Base-by-base conservation (phyloP, 1,140 invertebrate species). In the Papilio helenus region DNA sequence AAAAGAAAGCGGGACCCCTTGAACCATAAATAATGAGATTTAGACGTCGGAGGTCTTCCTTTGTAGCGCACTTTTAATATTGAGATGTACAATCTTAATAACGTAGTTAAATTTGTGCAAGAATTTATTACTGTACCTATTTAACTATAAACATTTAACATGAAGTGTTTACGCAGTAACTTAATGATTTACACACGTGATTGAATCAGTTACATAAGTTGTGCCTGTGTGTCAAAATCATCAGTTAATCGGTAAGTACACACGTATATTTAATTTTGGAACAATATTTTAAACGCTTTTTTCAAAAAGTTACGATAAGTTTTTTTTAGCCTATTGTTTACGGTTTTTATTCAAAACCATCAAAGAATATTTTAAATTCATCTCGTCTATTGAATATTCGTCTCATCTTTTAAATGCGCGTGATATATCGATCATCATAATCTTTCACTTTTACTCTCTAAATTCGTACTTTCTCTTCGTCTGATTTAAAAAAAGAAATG, bases 11-110 rank as follows among this genome's bases (percentile, higher is more conserved):
- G 83, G 80, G 85, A 85, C 74, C 81, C 84, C 84, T 84, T 86
- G 86, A 86, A 83, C 84, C 85, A 87, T 90, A 88, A 89, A 87
- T 89, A 88, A 88, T 86, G 84, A 86, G 86, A 89, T 89, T 87
- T 88, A 83, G 80, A 79, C 83, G 81, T 84, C 81, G 84, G 81
- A 84, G 83, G 83, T 82, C 85, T 86, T 85, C 84, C 85, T 86
- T 86, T 86, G 82, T 85, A 81, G 77, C 84, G 71, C 55, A 82
- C 80, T 83, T 81, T 86, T 76, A 76, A 68, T 80, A 44, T 76
- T 76, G 73, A 74, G 72, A 61, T 29, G 23, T 68, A 76, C 49
- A 29, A n/a, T 61, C 34, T 58, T 77, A 44, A 26, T 77, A 77
- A 65, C n/a, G 18, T 55, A 76, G 49, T 58, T 76, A 58, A 76